Evolutionary conservation across 2,888 invertebrate species (phyloP).

Genomic region (Drosophila paranaensis): DNA sequence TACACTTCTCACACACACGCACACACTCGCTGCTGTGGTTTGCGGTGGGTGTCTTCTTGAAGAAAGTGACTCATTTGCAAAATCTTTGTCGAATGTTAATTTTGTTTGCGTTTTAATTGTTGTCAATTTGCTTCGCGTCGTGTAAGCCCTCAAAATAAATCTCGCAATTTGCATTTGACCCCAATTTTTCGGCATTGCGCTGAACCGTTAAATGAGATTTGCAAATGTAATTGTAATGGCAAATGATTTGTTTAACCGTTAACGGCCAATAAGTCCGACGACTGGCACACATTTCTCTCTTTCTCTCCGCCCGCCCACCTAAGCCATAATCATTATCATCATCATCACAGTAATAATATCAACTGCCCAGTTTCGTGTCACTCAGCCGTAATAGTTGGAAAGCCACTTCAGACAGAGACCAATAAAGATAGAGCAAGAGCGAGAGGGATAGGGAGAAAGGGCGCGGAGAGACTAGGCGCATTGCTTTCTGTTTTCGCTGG

Average conservation of each 20-base stretch:
- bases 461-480: neutral
- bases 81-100: constrained; percentile 21
- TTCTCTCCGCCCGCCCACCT: constrained; percentile 40
- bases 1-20: constrained; percentile 50
- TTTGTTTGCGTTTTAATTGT: constrained; percentile 13
- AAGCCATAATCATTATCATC: constrained; percentile 51
- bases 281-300: constrained; percentile 14
- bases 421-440: neutral
- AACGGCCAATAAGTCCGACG: constrained; percentile 28
- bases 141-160: constrained; percentile 27
- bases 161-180: constrained; percentile 36
- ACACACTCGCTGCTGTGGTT: constrained; percentile 11
- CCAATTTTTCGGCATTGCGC: constrained; percentile 22
- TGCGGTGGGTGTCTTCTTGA: constrained; percentile 37
- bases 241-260: constrained; percentile 41
- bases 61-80: constrained; percentile 43
- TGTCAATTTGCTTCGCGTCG: constrained; percentile 13
- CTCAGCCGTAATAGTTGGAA: constrained; percentile 38
- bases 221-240: constrained; percentile 36
- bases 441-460: neutral
- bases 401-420: constrained; percentile 10
- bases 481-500: constrained; percentile 22
- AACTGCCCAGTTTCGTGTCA: constrained; percentile 45
- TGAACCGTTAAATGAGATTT: constrained; percentile 32
- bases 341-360: constrained; percentile 33